These are phyloP conservation scores for Bettongia penicillata DNA, from an alignment of 2,113 vertebrate genomes.

Conservation along the genomic window DNA sequence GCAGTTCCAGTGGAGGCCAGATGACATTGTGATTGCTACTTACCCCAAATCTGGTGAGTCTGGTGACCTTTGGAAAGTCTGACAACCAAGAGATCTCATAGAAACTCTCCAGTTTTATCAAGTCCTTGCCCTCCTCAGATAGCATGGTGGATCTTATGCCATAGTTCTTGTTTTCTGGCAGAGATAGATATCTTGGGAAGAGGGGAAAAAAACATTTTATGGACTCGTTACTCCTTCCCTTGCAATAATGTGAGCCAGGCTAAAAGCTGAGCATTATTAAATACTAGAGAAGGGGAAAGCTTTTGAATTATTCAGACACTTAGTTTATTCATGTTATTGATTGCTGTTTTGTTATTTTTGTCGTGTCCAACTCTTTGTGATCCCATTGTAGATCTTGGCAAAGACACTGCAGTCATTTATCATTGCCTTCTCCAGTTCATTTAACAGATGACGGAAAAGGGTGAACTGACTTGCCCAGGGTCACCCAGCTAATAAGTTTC, in stretches of 20 bases:
- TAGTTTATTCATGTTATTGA: neutral
- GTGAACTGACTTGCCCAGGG: no score
- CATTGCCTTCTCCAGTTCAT: no score
- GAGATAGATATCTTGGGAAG: neutral
- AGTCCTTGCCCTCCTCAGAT: neutral
- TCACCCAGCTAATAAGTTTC: no score
- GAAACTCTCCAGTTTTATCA: neutral
- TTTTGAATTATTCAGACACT: neutral
- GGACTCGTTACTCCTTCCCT: neutral
- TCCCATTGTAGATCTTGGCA: neutral
- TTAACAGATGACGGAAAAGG: no score
- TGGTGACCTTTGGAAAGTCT: neutral
- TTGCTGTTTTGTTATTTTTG: neutral
- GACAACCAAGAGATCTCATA: neutral
- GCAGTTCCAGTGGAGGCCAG: conserved; percentile 77
- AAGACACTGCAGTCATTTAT: neutral
- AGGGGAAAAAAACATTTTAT: neutral
- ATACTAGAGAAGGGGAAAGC: neutral
- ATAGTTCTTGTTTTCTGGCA: neutral
- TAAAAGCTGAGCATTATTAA: neutral
- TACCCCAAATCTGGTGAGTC: conserved; percentile 86
- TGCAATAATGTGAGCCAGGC: neutral
- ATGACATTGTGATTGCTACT: conserved; percentile 82
- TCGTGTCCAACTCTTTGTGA: neutral
- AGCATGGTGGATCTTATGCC: neutral